Conservation (phyloP, 2,113 vertebrate species). For the Uria aalge region DNA sequence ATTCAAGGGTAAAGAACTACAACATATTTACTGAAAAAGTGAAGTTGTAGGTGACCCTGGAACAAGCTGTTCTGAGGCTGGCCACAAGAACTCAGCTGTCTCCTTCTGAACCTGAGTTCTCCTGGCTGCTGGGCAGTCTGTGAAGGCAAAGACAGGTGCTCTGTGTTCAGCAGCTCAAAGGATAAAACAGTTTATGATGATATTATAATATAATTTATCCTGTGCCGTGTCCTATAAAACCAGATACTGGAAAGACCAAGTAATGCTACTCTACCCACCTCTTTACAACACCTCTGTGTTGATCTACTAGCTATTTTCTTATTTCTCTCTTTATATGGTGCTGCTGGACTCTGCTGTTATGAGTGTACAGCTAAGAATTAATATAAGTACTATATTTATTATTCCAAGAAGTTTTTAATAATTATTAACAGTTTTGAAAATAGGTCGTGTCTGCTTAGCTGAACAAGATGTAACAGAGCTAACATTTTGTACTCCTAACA, state of each 20-base stretch:
- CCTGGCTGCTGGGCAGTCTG: not conserved
- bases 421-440: constrained; percentile 69
- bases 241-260: not conserved
- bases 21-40: not conserved
- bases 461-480: constrained; percentile 72
- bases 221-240: not conserved
- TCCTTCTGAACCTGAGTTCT: not conserved
- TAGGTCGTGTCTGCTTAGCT: constrained; percentile 61
- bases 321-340: constrained; percentile 14
- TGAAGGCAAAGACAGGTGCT: not conserved
- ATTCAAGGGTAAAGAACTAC: not conserved
- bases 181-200: not conserved
- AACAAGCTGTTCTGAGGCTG: not conserved
- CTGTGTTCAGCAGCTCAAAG: not conserved
- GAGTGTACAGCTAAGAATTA: constrained; percentile 55
- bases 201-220: not conserved
- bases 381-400: constrained; percentile 68
- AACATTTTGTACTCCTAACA: constrained; percentile 63
- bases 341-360: constrained; percentile 3
- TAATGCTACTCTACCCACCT: not conserved
- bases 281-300: not conserved
- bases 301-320: not conserved
- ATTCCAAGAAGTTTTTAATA: constrained; percentile 60
- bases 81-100: not conserved
- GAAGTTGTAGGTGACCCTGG: not conserved